Conservation (phyloP, 2,113 vertebrate species). For the Menura novaehollandiae region DNA sequence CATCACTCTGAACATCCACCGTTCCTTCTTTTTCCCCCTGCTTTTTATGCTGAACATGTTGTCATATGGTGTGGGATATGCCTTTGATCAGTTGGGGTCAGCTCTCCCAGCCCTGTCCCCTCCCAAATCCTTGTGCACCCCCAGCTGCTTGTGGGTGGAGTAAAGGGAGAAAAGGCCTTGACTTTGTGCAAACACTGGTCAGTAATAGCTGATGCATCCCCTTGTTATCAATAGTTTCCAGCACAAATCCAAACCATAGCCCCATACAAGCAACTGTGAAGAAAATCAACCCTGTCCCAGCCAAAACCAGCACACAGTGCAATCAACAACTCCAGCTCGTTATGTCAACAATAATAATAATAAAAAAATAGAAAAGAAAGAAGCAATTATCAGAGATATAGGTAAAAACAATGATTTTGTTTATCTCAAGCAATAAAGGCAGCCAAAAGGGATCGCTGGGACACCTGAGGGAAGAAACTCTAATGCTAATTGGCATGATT, state of each 20-base stretch:
- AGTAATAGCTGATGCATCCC: neutral
- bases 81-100: neutral
- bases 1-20: neutral
- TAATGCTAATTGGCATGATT: constrained; percentile 73
- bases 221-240: neutral
- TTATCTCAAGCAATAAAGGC: constrained; percentile 66
- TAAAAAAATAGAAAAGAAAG: neutral
- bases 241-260: neutral
- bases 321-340: neutral
- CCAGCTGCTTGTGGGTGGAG: neutral
- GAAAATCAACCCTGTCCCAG: neutral
- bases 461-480: constrained; percentile 62
- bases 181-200: neutral
- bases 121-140: neutral
- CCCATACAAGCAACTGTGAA: neutral
- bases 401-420: constrained; percentile 63
- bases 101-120: neutral
- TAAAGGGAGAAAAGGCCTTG: neutral
- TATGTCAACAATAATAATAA: neutral
- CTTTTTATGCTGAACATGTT: neutral
- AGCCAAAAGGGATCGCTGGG: constrained; percentile 55
- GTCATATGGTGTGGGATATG: neutral
- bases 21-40: neutral
- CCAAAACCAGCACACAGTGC: neutral
- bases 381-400: neutral